phyloP scores from a whole-genome alignment of 1,140 invertebrate species.

The Bicyclus anynana region DNA sequence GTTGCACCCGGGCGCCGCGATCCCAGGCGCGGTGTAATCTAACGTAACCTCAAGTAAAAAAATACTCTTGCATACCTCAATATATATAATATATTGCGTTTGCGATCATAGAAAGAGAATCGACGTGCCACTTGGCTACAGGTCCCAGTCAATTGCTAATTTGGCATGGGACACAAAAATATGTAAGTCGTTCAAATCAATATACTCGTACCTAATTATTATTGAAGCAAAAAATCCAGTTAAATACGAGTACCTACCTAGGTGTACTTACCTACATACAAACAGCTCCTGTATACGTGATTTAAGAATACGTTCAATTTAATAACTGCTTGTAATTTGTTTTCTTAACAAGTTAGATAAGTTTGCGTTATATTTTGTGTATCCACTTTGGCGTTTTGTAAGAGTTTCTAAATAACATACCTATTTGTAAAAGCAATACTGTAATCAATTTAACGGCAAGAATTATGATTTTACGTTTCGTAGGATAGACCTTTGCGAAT shows the following conservation, averaged over 20 bases:
- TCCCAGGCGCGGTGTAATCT: too few relatives aligned
- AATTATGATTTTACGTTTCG: constrained; percentile 13
- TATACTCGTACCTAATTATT: too few relatives aligned
- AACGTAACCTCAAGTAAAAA: too few relatives aligned
- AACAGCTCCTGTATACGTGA: background rate
- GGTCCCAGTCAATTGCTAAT: too few relatives aligned
- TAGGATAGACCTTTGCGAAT: constrained; percentile 9
- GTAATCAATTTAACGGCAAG: constrained; percentile 22
- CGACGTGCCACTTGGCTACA: too few relatives aligned
- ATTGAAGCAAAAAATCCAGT: too few relatives aligned
- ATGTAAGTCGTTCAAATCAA: too few relatives aligned
- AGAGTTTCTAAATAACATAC: constrained; percentile 6
- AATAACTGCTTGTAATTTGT: constrained; percentile 17
- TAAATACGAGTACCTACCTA: background rate
- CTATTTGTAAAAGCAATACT: constrained; percentile 12
- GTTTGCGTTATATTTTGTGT: constrained; percentile 22
- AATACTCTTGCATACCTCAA: too few relatives aligned
- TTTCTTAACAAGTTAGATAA: constrained; percentile 10
- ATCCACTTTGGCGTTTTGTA: constrained; percentile 18
- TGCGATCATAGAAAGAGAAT: too few relatives aligned
- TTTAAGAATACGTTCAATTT: background rate
- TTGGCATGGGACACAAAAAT: too few relatives aligned
- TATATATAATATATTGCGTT: too few relatives aligned
- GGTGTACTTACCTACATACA: background rate
- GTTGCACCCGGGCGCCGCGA: too few relatives aligned